Percentiles rank a stretch among this genome's conserved stretches.
phyloP scores from a whole-genome alignment of 1,140 invertebrate species.

The Tetranychus cinnabarinus region DNA sequence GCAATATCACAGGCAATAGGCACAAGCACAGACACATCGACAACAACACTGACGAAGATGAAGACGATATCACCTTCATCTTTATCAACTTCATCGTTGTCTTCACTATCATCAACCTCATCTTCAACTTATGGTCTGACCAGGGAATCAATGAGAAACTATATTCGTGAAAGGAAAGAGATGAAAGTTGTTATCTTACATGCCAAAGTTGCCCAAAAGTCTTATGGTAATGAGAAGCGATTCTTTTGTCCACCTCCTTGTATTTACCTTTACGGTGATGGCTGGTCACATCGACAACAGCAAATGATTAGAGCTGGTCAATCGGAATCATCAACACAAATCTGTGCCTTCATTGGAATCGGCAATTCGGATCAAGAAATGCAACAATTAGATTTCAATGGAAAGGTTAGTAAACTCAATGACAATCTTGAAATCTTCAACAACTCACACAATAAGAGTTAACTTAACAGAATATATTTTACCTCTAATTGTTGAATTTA shows the following conservation, averaged over 20 bases:
- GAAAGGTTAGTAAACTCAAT: constrained; percentile 26
- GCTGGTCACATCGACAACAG: constrained; percentile 80
- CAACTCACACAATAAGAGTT: no score
- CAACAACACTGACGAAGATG: no score
- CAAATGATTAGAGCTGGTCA: constrained; percentile 59
- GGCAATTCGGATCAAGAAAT: constrained; percentile 96
- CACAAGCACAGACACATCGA: no score
- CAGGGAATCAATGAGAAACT: constrained; percentile 84
- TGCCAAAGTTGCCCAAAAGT: constrained; percentile 95
- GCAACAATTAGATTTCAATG: constrained; percentile 88
- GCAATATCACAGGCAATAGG: no score
- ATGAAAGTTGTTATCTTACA: constrained; percentile 92
- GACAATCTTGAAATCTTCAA: background rate
- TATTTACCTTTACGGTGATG: constrained; percentile 91
- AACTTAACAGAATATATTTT: no score
- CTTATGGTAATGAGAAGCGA: constrained; percentile 96
- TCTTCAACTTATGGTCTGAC: constrained; percentile 28
- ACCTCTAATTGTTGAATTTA: no score
- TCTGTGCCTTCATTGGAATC: constrained; percentile 96
- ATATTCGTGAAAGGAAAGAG: constrained; percentile 73
- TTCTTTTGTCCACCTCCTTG: constrained; percentile 99
- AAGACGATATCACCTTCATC: no score
- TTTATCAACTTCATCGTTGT: no score
- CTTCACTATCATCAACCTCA: no score
- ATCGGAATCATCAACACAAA: constrained; percentile 61